A percentile compares a stretch with the other conserved stretches of the same genome.
Conservation (phyloP, 2,113 vertebrate genomes). For the Gambusia affinis region DNA sequence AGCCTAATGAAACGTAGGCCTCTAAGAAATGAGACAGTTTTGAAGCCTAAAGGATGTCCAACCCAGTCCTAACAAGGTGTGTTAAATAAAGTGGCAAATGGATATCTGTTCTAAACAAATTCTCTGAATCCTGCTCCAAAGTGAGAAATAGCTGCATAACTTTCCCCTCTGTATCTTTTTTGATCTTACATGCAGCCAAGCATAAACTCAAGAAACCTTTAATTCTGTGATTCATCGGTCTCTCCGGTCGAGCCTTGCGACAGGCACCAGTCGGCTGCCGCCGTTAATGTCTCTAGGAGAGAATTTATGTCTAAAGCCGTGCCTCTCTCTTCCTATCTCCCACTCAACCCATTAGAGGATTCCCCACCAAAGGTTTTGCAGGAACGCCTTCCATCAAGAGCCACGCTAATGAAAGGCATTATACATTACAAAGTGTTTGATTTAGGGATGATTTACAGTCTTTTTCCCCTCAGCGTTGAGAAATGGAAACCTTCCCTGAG, state of each 20-base stretch:
- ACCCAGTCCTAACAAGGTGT: not conserved
- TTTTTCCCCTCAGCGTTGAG: constrained; percentile 45
- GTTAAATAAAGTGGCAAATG: not conserved
- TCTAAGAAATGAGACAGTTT: not conserved
- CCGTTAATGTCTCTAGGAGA: constrained; percentile 65
- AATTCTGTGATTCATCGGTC: constrained; percentile 66
- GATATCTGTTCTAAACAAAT: constrained; percentile 20
- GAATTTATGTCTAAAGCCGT: constrained; percentile 70
- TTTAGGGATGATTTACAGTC: constrained; percentile 76
- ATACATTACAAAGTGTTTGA: constrained; percentile 80
- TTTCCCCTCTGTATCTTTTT: constrained; percentile 50
- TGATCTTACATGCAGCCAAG: constrained; percentile 53
- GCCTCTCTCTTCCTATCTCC: constrained; percentile 60
- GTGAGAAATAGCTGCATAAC: constrained; percentile 49
- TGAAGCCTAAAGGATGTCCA: not conserved
- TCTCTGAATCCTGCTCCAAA: constrained; percentile 10
- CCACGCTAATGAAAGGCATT: constrained; percentile 77
- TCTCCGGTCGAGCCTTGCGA: constrained; percentile 54
- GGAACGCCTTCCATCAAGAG: constrained; percentile 66
- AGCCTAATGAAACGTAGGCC: not conserved
- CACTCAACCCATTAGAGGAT: constrained; percentile 70
- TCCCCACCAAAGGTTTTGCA: constrained; percentile 55
- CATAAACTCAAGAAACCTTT: constrained; percentile 66
- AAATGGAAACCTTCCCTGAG: constrained; percentile 53
- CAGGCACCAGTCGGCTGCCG: constrained; percentile 61